Evolutionary conservation across 1,140 invertebrate species (phyloP), one percentile per base, ranked within the genome.

Genomic region (Teleogryllus occipitalis): DNA sequence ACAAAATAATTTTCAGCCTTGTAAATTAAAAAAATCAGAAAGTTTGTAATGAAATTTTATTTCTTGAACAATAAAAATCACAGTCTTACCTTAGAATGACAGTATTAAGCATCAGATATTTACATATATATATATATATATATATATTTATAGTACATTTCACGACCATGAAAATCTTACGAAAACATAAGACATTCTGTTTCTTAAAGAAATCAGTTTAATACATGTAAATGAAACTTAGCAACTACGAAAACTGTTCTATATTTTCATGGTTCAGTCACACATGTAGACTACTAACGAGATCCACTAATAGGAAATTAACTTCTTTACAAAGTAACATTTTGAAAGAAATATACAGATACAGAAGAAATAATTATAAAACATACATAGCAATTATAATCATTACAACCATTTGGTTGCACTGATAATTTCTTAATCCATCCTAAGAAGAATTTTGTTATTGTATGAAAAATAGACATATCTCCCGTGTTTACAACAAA

Each of bases 1-100:
- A 2, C 27, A 39, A 39, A 39, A 39, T 39, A 39, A 39, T 39
- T 39, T 39, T 39, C 27, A 39, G 27, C 1, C 27, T 2, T 39
- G 27, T 39, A 39, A 65, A 65, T 65, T 65, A 65, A 65, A 14
- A 10, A 65, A 65, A 18, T 65, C 54, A 65, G 18, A 65, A 65
- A 18, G 18, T 65, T 65, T 65, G 18, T 65, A 65, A 65, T 65
- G 54, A 65, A 65, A 65, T 65, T 65, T 65, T 65, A 65, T 65
- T 65, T 75, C 27, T 75, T 75, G 74, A 75, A 75, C 74, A 75
- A 75, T 75, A 75, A 75, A 75, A 75, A 75, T 75, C 74, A 75
- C 74, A 75, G 74, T 75, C 74, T 75, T 75, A 75, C 74, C 74
- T 75, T 75, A 75, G 74, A 75, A 22, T 75, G 74, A 75, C 74